Conservation (phyloP, 2,113 vertebrate species). For the Tenebrosternarchus preto region DNA sequence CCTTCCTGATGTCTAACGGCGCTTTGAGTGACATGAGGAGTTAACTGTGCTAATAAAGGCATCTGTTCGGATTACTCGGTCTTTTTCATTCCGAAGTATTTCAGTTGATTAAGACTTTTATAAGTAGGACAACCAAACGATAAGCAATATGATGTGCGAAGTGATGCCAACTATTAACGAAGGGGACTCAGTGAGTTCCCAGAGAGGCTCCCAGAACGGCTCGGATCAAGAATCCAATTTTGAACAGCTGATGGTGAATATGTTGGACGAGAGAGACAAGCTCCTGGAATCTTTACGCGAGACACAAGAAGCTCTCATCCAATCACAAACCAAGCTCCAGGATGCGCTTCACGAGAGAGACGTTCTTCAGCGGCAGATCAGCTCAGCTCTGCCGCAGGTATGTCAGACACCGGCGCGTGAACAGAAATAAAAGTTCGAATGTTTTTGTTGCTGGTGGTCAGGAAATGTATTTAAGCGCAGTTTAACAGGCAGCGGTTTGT, state of each 20-base stretch:
- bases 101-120: too few relatives aligned
- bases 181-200: constrained; percentile 88
- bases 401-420: constrained; percentile 47
- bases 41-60: constrained; percentile 8
- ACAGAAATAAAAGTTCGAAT: too few relatives aligned
- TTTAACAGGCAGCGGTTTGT: background rate
- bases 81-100: background rate
- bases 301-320: constrained; percentile 88
- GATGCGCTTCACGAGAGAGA: constrained; percentile 92
- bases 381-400: constrained; percentile 93
- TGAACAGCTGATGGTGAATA: constrained; percentile 98
- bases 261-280: constrained; percentile 97
- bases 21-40: background rate
- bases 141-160: constrained; percentile 89
- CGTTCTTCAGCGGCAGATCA: constrained; percentile 94
- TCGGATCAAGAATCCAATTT: constrained; percentile 91
- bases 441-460: background rate
- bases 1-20: background rate
- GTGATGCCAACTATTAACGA: constrained; percentile 98
- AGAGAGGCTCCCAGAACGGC: constrained; percentile 77
- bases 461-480: background rate
- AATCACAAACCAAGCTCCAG: constrained; percentile 89
- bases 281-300: constrained; percentile 93
- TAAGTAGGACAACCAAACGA: constrained; percentile 11
- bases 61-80: background rate